A percentile compares a stretch with the other conserved stretches of the same genome.
These are phyloP conservation scores for Scylla paramamosain DNA, from an alignment of 1,140 invertebrate genomes.

Conservation along the genomic window DNA sequence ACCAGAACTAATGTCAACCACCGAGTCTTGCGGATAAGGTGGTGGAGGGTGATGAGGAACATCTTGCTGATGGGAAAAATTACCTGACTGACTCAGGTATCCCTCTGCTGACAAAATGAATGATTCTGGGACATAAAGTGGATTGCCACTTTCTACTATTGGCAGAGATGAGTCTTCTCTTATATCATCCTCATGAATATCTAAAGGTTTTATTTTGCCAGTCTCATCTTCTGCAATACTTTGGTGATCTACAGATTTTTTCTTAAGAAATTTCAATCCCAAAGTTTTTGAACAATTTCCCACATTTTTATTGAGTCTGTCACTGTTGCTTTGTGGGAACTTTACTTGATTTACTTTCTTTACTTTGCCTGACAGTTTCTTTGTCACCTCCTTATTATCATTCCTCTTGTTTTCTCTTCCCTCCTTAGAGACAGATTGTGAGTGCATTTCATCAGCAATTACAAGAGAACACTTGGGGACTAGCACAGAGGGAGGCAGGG, in stretches of 20 bases:
- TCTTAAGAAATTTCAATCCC: not conserved
- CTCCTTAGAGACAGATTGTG: not conserved
- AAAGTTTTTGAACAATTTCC: not conserved
- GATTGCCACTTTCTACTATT: not conserved
- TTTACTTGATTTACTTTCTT: not conserved
- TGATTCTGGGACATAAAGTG: not conserved
- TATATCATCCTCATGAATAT: not conserved
- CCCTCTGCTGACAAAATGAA: not conserved
- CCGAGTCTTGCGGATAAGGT: conserved; percentile 53
- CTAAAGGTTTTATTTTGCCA: not conserved
- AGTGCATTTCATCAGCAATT: not conserved
- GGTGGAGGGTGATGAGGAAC: conserved; percentile 54
- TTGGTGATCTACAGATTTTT: not conserved
- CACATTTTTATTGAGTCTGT: not conserved
- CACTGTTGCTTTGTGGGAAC: not conserved
- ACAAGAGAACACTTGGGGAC: not conserved
- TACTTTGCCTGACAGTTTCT: not conserved
- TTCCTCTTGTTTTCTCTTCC: not conserved
- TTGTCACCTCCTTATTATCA: not conserved
- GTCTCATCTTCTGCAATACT: not conserved
- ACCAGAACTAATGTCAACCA: not conserved
- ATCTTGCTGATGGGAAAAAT: conserved; percentile 18
- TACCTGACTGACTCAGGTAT: not conserved
- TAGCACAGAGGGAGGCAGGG: not conserved
- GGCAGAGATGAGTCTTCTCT: not conserved